Conservation (phyloP, 1,140 invertebrate species). For the Euglossa dilemma region DNA sequence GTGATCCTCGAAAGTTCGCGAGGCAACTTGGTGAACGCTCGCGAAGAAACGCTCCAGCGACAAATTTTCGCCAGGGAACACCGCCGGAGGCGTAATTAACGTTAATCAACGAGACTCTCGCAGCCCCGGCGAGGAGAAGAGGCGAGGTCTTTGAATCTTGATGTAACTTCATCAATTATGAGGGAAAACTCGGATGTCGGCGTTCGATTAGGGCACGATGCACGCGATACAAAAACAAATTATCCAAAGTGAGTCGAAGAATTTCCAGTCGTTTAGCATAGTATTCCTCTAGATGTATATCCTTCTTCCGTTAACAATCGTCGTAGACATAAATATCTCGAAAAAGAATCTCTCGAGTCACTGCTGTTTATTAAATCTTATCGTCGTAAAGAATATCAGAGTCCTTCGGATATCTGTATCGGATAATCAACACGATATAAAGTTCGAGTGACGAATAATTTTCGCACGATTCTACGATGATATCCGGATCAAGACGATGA, state of each 20-base stretch:
- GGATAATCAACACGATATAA: too few species aligned
- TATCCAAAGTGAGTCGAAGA: not conserved
- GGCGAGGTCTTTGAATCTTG: not conserved
- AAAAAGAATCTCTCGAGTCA: too few species aligned
- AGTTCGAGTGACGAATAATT: too few species aligned
- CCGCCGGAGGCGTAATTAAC: conserved; percentile 21
- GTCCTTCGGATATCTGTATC: too few species aligned
- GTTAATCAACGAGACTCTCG: conserved; percentile 31
- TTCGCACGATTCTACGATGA: too few species aligned
- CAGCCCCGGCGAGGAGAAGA: not conserved
- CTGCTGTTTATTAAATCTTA: too few species aligned
- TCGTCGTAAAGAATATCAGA: too few species aligned
- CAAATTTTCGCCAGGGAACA: not conserved
- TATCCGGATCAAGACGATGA: too few species aligned
- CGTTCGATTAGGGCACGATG: not conserved
- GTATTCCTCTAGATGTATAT: too few species aligned
- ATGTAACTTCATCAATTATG: conserved; percentile 19
- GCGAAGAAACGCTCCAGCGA: conserved; percentile 16
- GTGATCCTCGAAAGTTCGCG: conserved; percentile 16
- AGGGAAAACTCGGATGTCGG: not conserved
- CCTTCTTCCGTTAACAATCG: too few species aligned
- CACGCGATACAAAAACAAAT: not conserved
- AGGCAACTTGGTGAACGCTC: not conserved
- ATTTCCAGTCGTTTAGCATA: not conserved
- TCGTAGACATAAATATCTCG: too few species aligned